Base-by-base conservation (phyloP, 2,797 vertebrate genomes). In the Poecile montanus region DNA sequence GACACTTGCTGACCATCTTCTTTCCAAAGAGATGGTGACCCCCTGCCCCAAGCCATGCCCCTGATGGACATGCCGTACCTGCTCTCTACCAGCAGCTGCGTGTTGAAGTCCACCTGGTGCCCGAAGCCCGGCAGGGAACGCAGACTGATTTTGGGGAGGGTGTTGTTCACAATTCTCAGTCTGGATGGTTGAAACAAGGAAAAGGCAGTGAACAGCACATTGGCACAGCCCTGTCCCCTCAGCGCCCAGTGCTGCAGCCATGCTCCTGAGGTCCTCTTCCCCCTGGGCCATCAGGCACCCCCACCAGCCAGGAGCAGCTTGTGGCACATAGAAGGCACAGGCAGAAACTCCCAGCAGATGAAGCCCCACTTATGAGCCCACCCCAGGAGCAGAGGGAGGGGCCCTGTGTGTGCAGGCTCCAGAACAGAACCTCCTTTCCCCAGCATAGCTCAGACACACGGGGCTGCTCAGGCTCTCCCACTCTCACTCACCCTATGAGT, bases 101-200 rank as follows among this genome's bases (percentile, higher is more conserved):
- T 98, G 79, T 93, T 91, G 79, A 97, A 92, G 57, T 25, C 94
- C 89, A 98, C 53, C 87, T 97, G 85, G 34, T 98, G 90, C 53
- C 98, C 98, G 6, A 97, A 61, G 40, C 96, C 98, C 0, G 96
- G 93, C 77, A 98, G 66, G 36, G 96, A 60, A 32, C 71, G 95
- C 92, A 98, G 36, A 0, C 89, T 96, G 38, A 98, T 72, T 62
- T 94, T 91, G 5, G 97, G 98, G 50, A 97, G 93, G 0, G 92
- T 96, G 56, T 97, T 91, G 50, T 97, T 97, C 56, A 97, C 45
- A 9, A 98, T 95, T 82, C 93, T 97, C 50, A 90, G 44, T 42
- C 98, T 98, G 94, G n/a, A 9, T 20, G 63, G 68, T 48, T 20
- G 54, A 42, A 75, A 70, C 7, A 32, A 57, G 54, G 51, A 34